Conservation (phyloP, 2,888 invertebrate genomes). For the Sepioteuthis lessoniana region DNA sequence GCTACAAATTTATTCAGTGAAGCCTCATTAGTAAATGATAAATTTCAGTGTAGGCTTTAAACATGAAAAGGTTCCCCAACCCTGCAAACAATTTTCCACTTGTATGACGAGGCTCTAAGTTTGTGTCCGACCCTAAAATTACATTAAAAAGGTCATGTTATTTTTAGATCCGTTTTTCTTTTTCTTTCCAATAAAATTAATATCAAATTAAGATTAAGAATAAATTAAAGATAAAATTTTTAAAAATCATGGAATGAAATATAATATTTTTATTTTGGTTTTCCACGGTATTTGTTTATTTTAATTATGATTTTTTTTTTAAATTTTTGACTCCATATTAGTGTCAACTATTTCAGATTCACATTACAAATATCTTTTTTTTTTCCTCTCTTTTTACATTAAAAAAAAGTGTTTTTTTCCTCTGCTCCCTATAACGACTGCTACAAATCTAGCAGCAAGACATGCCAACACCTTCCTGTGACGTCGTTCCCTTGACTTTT, state of each 20-base stretch:
- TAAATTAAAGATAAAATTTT: background rate
- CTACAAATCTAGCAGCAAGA: background rate
- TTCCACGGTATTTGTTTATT: background rate
- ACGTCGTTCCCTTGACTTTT: background rate
- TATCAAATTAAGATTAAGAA: background rate
- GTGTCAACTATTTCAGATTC: constrained; percentile 16
- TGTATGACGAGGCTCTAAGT: too few species aligned
- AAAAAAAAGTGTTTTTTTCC: background rate
- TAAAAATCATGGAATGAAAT: background rate
- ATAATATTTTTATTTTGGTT: background rate
- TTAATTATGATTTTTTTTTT: background rate
- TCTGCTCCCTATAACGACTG: background rate
- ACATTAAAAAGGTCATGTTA: too few species aligned
- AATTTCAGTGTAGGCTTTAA: too few species aligned
- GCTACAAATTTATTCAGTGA: too few species aligned
- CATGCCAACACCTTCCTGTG: background rate
- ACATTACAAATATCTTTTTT: background rate
- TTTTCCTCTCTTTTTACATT: background rate
- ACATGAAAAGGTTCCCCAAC: too few species aligned
- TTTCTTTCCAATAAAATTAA: background rate
- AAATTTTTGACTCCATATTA: background rate
- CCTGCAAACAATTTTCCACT: too few species aligned
- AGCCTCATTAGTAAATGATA: too few species aligned
- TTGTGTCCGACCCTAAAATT: too few species aligned
- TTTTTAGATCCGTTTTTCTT: too few species aligned